A percentile compares a stretch with the other conserved stretches of the same genome.
Evolutionary conservation across 1,140 invertebrate species (phyloP).

Genomic region (Brachionus rotundiformis): DNA sequence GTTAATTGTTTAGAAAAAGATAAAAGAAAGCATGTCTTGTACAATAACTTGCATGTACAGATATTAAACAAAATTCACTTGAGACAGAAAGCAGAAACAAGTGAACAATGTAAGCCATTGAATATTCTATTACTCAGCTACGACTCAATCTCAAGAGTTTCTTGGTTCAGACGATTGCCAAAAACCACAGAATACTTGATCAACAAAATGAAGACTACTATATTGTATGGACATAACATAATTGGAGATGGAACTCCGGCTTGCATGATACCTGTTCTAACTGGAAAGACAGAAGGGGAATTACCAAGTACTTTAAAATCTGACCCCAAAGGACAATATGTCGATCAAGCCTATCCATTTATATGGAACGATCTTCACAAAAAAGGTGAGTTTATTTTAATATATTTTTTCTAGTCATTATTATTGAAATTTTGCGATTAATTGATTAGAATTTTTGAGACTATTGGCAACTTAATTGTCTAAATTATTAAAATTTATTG

Average conservation of each 20-base stretch:
- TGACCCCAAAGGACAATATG: constrained; percentile 60
- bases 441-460: too few species aligned
- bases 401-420: too few species aligned
- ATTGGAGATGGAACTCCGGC: constrained; percentile 86
- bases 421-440: too few species aligned
- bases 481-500: too few species aligned
- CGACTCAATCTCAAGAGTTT: constrained; percentile 55
- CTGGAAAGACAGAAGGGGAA: constrained; percentile 80
- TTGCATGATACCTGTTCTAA: constrained; percentile 74
- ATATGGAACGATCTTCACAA: constrained; percentile 57
- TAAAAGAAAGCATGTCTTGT: not conserved
- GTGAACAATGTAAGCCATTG: constrained; percentile 2
- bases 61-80: not conserved
- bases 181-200: constrained; percentile 54
- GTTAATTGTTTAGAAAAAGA: not conserved
- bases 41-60: constrained; percentile 24
- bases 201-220: constrained; percentile 67
- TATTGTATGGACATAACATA: constrained; percentile 83
- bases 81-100: not conserved
- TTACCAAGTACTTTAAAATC: constrained; percentile 73
- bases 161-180: constrained; percentile 53
- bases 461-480: too few species aligned
- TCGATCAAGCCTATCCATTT: constrained; percentile 66
- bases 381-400: not conserved
- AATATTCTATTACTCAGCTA: constrained; percentile 55